These are phyloP conservation scores for Neodiprion fabricii DNA, from an alignment of 1,140 invertebrate species.

Conservation along the genomic window DNA sequence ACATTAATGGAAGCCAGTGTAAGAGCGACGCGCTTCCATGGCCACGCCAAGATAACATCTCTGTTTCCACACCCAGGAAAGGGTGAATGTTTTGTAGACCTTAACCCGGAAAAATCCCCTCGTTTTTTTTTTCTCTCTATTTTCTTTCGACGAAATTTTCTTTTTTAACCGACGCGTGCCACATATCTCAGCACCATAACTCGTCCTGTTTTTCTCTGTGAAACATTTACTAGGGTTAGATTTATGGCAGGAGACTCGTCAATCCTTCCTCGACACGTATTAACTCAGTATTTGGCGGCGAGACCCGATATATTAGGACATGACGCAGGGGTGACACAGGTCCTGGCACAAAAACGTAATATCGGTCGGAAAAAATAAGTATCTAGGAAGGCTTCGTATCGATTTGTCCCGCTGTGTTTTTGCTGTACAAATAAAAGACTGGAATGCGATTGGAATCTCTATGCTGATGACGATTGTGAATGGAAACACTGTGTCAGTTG, in stretches of 20 bases:
- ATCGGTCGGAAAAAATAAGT: neutral
- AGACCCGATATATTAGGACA: neutral
- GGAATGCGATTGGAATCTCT: too few species aligned
- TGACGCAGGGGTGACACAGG: neutral
- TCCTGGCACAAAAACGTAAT: neutral
- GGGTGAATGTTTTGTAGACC: neutral
- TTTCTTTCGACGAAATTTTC: neutral
- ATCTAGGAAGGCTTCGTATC: too few species aligned
- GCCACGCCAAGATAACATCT: neutral
- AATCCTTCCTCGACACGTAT: slow-evolving; percentile 2
- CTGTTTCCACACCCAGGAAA: neutral
- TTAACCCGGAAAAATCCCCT: neutral
- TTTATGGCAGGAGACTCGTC: neutral
- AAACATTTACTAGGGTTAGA: too few species aligned
- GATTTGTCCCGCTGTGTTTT: too few species aligned
- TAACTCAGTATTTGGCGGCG: neutral
- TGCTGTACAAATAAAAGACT: too few species aligned
- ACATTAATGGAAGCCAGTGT: neutral
- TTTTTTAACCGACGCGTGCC: too few species aligned
- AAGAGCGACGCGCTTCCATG: neutral
- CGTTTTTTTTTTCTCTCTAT: neutral
- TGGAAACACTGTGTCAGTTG: too few species aligned
- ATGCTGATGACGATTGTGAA: too few species aligned
- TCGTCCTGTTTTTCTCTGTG: too few species aligned
- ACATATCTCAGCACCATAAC: too few species aligned